Conservation (phyloP, 2,797 vertebrate genomes). For the Sciurus carolinensis region DNA sequence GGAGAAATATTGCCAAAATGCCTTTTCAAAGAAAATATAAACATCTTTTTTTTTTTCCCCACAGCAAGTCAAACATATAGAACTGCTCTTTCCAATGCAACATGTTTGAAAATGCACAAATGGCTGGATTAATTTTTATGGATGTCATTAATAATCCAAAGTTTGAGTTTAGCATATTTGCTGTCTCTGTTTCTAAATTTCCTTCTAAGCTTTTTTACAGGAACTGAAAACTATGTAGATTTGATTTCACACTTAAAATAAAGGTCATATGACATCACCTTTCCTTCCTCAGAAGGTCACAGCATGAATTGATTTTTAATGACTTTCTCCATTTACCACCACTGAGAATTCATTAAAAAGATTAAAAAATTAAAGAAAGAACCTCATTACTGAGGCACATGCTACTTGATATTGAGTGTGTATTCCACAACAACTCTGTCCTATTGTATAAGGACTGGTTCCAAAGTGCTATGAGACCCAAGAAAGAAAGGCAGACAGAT, state of each 20-base stretch:
- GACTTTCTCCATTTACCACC: constrained; percentile 73
- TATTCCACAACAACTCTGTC: background rate
- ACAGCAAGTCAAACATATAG: constrained; percentile 77
- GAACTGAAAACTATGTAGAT: constrained; percentile 44
- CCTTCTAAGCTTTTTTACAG: constrained; percentile 70
- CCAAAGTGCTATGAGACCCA: background rate
- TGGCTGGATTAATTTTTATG: constrained; percentile 79
- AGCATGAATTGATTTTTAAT: constrained; percentile 77
- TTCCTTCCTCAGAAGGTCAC: constrained; percentile 78
- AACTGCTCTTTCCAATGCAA: constrained; percentile 60
- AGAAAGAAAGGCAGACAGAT: background rate
- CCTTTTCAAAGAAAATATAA: constrained; percentile 77
- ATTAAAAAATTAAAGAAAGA: background rate
- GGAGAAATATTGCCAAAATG: constrained; percentile 70
- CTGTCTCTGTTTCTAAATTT: constrained; percentile 73
- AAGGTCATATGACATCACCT: constrained; percentile 83
- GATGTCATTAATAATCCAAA: constrained; percentile 78
- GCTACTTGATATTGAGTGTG: background rate
- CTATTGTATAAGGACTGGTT: background rate
- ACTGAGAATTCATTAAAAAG: constrained; percentile 66
- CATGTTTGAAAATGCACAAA: constrained; percentile 71
- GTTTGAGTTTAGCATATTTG: constrained; percentile 81
- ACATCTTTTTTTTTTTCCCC: constrained; percentile 30
- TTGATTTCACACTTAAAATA: constrained; percentile 77
- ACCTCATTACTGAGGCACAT: background rate